Evolutionary conservation across 2,888 invertebrate genomes (phyloP).

Genomic region (Xanthorhoe spadicearia): DNA sequence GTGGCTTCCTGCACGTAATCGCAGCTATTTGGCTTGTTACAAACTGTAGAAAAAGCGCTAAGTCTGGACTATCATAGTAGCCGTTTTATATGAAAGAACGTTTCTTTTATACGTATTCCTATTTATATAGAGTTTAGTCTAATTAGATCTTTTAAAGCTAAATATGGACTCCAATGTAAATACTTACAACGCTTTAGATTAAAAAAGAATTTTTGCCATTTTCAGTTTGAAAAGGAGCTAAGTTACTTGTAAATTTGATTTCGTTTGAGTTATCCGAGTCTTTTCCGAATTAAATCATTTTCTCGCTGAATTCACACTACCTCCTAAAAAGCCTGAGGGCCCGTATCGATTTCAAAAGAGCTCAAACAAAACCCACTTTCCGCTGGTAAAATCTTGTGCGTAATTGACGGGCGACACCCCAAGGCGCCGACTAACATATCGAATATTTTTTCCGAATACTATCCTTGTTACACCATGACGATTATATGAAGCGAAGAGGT

Average conservation of each 20-base stretch:
- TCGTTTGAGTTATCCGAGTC: slow-evolving; percentile 14
- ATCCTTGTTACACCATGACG: slow-evolving; percentile 49
- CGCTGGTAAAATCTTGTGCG: slow-evolving; percentile 47
- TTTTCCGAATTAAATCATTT: slow-evolving; percentile 24
- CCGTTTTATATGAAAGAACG: slow-evolving; percentile 11
- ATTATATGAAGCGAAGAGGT: slow-evolving; percentile 7
- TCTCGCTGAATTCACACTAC: slow-evolving; percentile 26
- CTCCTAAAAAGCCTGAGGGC: slow-evolving; percentile 27
- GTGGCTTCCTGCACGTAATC: slow-evolving; percentile 42
- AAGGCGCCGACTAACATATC: slow-evolving; percentile 57
- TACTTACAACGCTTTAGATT: background rate
- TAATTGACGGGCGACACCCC: slow-evolving; percentile 50
- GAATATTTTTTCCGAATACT: slow-evolving; percentile 47
- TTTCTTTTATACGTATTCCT: background rate
- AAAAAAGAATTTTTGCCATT: background rate
- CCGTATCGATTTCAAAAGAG: slow-evolving; percentile 37
- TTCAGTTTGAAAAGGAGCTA: background rate
- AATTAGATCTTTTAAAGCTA: background rate
- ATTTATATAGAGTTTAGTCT: slow-evolving; percentile 4
- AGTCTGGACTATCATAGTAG: slow-evolving; percentile 27
- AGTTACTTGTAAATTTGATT: background rate
- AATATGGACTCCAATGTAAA: background rate
- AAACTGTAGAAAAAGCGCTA: slow-evolving; percentile 32
- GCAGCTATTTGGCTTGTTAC: slow-evolving; percentile 41
- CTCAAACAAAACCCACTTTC: slow-evolving; percentile 40